Conservation (phyloP, 2,888 invertebrate genomes). For the Apodemia duryi region DNA sequence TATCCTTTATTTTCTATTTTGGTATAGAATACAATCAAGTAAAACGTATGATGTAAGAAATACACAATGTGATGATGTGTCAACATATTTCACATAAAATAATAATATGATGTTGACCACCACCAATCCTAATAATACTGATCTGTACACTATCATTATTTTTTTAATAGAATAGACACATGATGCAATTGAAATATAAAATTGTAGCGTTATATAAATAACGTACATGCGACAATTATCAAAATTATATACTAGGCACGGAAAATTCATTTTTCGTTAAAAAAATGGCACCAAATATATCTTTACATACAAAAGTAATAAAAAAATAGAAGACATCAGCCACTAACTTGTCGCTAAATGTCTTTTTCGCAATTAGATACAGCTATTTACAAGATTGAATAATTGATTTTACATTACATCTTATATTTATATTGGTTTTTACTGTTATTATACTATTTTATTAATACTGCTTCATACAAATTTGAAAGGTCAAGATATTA, state of each 20-base stretch:
- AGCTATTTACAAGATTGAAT: constrained; percentile 1
- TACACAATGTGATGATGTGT: constrained; percentile 22
- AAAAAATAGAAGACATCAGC: not conserved
- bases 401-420: constrained; percentile 1
- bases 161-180: constrained; percentile 4
- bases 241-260: not conserved
- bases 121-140: constrained; percentile 27
- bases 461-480: constrained; percentile 5
- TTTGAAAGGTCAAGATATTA: not conserved
- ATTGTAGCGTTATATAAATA: not conserved
- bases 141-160: constrained; percentile 22
- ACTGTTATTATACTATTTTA: not conserved
- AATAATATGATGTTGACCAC: constrained; percentile 23
- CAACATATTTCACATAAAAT: constrained; percentile 10
- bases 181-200: not conserved
- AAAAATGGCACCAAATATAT: constrained; percentile 6
- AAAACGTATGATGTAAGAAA: constrained; percentile 24
- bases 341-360: not conserved
- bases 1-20: constrained; percentile 46
- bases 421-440: not conserved
- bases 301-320: constrained; percentile 5
- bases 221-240: not conserved
- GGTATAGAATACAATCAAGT: constrained; percentile 51
- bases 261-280: constrained; percentile 6
- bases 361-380: not conserved